phyloP scores from a whole-genome alignment of 2,113 vertebrate genomes.

The Cebidichthys violaceus region DNA sequence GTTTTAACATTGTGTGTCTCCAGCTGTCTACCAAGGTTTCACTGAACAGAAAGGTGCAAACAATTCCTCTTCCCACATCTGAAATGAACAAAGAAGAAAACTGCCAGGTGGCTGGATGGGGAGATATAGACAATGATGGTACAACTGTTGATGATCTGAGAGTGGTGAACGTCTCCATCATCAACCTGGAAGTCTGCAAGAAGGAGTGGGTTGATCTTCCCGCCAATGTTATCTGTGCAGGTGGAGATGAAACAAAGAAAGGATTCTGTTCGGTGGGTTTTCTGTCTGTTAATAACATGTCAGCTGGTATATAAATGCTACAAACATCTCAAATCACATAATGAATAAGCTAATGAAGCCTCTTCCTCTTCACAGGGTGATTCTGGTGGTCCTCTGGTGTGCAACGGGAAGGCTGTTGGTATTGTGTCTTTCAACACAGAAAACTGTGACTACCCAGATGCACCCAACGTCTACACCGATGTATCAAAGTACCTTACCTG shows the following conservation, averaged over 20 bases:
- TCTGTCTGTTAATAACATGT: background rate
- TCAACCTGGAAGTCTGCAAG: slow-evolving; percentile 36
- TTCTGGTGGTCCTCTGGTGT: slow-evolving; percentile 88
- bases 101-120: slow-evolving; percentile 78
- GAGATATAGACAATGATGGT: background rate
- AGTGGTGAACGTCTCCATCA: slow-evolving; percentile 47
- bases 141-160: accelerated
- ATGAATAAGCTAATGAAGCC: background rate
- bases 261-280: slow-evolving; percentile 75
- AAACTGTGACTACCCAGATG: slow-evolving; percentile 56
- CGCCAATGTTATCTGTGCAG: slow-evolving; percentile 65
- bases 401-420: slow-evolving; percentile 78
- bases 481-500: slow-evolving; percentile 67
- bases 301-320: background rate
- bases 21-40: too few species aligned
- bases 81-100: background rate
- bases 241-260: slow-evolving; percentile 17
- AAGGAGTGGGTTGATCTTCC: slow-evolving; percentile 15
- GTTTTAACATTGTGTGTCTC: too few species aligned
- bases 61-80: too few species aligned
- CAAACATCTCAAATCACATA: background rate
- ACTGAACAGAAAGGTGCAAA: too few species aligned
- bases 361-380: slow-evolving; percentile 82
- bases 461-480: slow-evolving; percentile 76
- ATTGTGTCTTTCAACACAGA: slow-evolving; percentile 84